A percentile compares a stretch with the other conserved stretches of the same genome.
phyloP scores from a whole-genome alignment of 2,797 vertebrate species.

The Mormyrus hasselquistii region DNA sequence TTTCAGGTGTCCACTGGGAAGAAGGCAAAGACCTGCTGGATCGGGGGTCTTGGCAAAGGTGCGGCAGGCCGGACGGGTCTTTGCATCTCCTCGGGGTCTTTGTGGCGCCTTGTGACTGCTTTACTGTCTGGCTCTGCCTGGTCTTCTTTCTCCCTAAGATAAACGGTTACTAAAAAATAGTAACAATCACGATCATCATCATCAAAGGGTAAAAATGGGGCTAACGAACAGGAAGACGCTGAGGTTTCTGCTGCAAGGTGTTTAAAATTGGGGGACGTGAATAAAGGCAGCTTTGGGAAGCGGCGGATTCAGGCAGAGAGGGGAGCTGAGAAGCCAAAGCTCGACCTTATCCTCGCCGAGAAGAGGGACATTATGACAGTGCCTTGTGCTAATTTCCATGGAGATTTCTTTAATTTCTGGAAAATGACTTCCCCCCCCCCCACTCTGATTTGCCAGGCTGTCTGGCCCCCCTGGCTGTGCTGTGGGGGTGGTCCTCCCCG shows the following conservation, averaged over 20 bases:
- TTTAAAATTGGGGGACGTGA: constrained; percentile 45
- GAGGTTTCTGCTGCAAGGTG: constrained; percentile 41
- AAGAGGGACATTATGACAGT: constrained; percentile 95
- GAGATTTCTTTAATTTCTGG: constrained; percentile 98
- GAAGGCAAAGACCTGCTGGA: neutral
- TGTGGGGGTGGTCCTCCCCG: constrained; percentile 85
- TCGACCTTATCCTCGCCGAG: constrained; percentile 91
- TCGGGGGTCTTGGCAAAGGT: neutral
- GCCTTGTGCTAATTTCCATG: constrained; percentile 99
- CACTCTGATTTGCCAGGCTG: constrained; percentile 77
- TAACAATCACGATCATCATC: neutral
- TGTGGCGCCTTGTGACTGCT: neutral
- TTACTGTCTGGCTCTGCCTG: neutral
- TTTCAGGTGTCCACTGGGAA: neutral
- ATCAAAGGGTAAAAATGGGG: neutral
- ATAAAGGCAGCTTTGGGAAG: constrained; percentile 39
- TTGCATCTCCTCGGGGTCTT: neutral
- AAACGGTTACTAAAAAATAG: neutral
- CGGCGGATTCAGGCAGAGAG: constrained; percentile 44
- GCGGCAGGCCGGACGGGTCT: neutral
- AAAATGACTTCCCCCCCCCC: constrained; percentile 65
- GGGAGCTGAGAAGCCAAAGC: constrained; percentile 72
- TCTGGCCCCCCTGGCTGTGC: constrained; percentile 64
- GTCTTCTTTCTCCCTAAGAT: neutral
- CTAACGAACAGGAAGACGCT: constrained; percentile 29